Base-by-base conservation (phyloP, 2,888 invertebrate genomes). In the Yponomeuta cagnagella region DNA sequence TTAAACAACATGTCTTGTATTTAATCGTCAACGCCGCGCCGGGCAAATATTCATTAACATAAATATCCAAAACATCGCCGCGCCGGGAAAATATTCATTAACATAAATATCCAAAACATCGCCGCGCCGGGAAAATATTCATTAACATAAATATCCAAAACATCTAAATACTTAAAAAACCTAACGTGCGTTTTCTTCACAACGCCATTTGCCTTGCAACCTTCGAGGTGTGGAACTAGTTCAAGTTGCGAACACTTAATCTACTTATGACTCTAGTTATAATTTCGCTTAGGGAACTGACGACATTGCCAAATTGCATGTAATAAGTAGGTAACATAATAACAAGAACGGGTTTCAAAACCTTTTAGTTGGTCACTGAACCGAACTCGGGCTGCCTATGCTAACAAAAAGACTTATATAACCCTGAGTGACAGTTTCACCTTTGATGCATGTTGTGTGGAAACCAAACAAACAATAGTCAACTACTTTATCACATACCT, bases 241-340 rank as follows among this genome's bases (percentile, higher is more conserved):
- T 58, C 15, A 58, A 2, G 8, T 58, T 58, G 52, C 52, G 15
- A 58, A 15, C 52, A 58, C 10, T 12, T 58, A 58, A 58, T 58
- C 52, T 15, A 58, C 52, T 58, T 58, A 58, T 58, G 52, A 2
- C 15, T 15, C 52, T 58, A 58, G 52, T 15, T 15, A 58, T 58
- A 58, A 58, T 58, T 58, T 58, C 15, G 52, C 15, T 58, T 15
- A 58, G 52, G 15, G 15, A 58, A 58, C 52, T 58, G 52, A 58
- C 52, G 52, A 58, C 52, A 58, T 58, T 15, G 52, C 52, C 52
- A 58, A 58, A 58, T 58, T 58, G 52, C 52, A 58, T 58, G 52
- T 58, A 58, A 58, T 58, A 58, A 58, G 52, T 58, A 15, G 52
- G 52, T 58, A 58, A 58, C 15, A 58, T 58, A 58, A 58, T 58